Percentiles rank a stretch among this genome's conserved stretches.
phyloP scores from a whole-genome alignment of 2,797 vertebrate species.

The Astyanax mexicanus region DNA sequence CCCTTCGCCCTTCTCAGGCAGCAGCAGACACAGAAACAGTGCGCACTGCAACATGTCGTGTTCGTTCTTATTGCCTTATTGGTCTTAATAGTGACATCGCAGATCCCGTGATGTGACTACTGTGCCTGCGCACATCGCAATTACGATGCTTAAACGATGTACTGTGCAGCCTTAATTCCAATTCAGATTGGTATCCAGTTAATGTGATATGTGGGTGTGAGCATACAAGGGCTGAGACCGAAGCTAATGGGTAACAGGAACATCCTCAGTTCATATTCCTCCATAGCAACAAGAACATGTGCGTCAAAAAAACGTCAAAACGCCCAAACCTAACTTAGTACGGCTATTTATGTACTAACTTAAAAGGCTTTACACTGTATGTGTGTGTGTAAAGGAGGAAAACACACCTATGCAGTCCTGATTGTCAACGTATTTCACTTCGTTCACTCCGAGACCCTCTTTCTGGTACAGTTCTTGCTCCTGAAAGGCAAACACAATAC shows the following conservation, averaged over 20 bases:
- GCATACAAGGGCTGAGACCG: background rate
- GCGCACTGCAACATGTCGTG: too few relatives aligned
- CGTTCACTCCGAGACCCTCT: slow-evolving; percentile 95
- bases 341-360: slow-evolving; percentile 3
- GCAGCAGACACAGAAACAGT: too few relatives aligned
- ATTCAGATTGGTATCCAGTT: background rate
- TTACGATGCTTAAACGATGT: too few relatives aligned
- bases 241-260: background rate
- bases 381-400: background rate
- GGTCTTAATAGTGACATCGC: too few relatives aligned
- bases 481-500: slow-evolving; percentile 69
- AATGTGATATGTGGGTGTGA: background rate
- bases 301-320: background rate
- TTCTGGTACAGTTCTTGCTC: slow-evolving; percentile 96
- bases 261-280: background rate
- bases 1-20: too few relatives aligned
- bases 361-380: background rate
- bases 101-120: too few relatives aligned
- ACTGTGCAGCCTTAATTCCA: too few relatives aligned
- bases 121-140: too few relatives aligned
- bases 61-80: too few relatives aligned
- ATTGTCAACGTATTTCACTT: slow-evolving; percentile 98
- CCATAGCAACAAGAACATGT: slow-evolving; percentile 1
- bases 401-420: slow-evolving; percentile 94
- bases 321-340: background rate